Base-by-base conservation (phyloP, 2,797 vertebrate genomes). In the Lacerta bilineata region DNA sequence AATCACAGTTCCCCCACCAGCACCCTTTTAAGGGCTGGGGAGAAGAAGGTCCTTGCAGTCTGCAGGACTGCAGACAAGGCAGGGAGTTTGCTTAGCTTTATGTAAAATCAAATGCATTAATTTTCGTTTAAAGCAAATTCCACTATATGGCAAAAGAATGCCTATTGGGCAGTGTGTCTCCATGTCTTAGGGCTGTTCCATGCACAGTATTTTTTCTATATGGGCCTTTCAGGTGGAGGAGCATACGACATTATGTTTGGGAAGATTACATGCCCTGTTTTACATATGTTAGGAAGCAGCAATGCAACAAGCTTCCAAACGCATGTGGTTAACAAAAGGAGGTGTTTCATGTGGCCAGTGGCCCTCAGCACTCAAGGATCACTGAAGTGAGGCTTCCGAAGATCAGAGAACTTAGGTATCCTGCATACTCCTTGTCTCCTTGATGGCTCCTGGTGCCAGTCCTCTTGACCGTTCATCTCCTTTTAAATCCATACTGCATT, bases 91-190 rank as follows among this genome's bases (percentile, higher is more conserved):
- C 69, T 72, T 80, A 61, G 50, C 20, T 87, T 87, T 55, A 41
- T 78, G 68, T 61, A n/a, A 41, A 29, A 59, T 61, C 33, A 23
- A 66, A 41, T 13, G 33, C 36, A 25, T 36, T 72, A 39, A 5
- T 76, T 75, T 68, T 81, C 39, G 43, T 84, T 59, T 83, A 59
- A 88, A 82, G 79, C 23, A 41, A 82, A 25, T 43, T 61, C 15
- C 46, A 81, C 36, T 74, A 46, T n/a, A 85, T 18, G n/a, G 29
- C 23, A n/a, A 59, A 41, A 82, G 71, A 77, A 76, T 59, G 9
- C 27, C 46, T 66, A 41, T 11, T n/a, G 59, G 66, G 18, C 75
- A 25, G 17, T 41, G 25, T 29, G 8, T 55, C 3, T 39, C 61
- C 25, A 71, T 41, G 81, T 36, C 46, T 79, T 33, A 55, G 27